These are phyloP conservation scores for Pica pica DNA, from an alignment of 2,113 vertebrate genomes.

Conservation along the genomic window DNA sequence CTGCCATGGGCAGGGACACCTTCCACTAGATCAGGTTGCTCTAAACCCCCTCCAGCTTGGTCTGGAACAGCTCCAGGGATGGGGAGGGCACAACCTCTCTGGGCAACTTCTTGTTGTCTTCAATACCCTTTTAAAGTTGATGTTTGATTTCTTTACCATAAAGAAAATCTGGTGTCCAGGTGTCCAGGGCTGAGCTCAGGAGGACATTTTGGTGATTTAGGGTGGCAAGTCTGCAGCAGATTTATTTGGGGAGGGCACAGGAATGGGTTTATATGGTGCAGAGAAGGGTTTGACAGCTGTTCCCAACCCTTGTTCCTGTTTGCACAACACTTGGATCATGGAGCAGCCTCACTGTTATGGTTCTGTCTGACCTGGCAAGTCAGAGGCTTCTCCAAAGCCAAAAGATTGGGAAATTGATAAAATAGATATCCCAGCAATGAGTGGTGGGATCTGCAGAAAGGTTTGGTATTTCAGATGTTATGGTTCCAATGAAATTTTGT, in stretches of 20 bases:
- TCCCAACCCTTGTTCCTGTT: not conserved
- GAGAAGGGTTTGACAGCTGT: not conserved
- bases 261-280: rapidly evolving
- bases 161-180: not conserved
- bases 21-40: rapidly evolving
- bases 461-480: not conserved
- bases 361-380: not conserved
- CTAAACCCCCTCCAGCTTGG: not conserved
- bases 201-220: not conserved
- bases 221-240: not conserved
- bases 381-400: not conserved
- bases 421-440: not conserved
- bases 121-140: not conserved
- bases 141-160: not conserved
- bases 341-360: not conserved
- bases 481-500: not conserved
- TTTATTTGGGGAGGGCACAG: not conserved
- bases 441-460: not conserved
- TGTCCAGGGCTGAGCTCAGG: not conserved
- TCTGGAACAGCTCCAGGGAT: not conserved
- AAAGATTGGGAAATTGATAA: not conserved
- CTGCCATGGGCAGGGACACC: not conserved
- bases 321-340: not conserved
- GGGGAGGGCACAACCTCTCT: not conserved
- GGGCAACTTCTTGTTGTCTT: not conserved